These are phyloP conservation scores for Microplitis deprimator DNA, from an alignment of 2,888 invertebrate genomes.

Conservation along the genomic window DNA sequence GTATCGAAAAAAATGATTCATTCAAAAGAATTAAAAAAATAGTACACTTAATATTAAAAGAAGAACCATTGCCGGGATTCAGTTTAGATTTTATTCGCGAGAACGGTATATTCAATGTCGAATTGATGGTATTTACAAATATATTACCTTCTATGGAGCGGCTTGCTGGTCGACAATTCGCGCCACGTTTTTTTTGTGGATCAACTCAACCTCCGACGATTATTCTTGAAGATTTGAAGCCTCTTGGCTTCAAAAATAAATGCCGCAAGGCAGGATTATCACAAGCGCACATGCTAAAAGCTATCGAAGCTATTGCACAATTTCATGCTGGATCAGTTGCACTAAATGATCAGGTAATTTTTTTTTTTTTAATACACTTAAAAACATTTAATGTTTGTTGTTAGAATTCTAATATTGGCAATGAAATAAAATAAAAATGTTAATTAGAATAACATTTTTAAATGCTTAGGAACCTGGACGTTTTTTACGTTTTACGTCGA, in stretches of 20 bases:
- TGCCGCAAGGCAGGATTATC: conserved; percentile 54
- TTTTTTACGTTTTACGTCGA: conserved; percentile 15
- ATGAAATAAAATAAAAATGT: not conserved
- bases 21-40: conserved; percentile 33
- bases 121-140: conserved; percentile 43
- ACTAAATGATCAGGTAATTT: conserved; percentile 51
- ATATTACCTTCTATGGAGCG: conserved; percentile 51
- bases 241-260: conserved; percentile 50
- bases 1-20: conserved; percentile 1
- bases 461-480: conserved; percentile 27
- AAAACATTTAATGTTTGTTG: not conserved
- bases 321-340: conserved; percentile 58
- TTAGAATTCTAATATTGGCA: not conserved
- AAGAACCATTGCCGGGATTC: conserved; percentile 41
- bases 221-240: conserved; percentile 55
- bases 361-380: not conserved
- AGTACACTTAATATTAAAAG: conserved; percentile 49
- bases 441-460: not conserved
- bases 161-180: conserved; percentile 42
- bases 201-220: conserved; percentile 40
- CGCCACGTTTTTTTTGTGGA: conserved; percentile 46
- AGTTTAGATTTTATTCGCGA: conserved; percentile 37
- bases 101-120: conserved; percentile 51
- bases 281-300: conserved; percentile 48
- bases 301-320: conserved; percentile 53